These are phyloP conservation scores for Percopsis omiscomaycus DNA, from an alignment of 2,797 vertebrate species.

Conservation along the genomic window DNA sequence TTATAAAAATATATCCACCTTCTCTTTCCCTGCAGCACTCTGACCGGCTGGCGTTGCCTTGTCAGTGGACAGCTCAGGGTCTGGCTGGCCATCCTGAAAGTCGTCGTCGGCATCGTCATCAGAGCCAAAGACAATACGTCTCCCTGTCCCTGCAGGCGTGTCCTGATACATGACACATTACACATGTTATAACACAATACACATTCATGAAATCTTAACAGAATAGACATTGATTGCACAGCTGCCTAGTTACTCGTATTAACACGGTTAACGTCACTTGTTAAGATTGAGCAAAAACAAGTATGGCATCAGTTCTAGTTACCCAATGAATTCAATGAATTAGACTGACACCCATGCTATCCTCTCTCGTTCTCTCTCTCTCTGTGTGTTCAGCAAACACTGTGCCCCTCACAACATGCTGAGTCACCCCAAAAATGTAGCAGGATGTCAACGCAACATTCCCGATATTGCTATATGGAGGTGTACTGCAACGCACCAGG, in stretches of 20 bases:
- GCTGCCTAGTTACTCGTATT: no score
- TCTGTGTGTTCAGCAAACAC: no score
- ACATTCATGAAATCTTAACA: neutral
- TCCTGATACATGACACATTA: conserved; percentile 71
- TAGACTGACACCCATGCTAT: no score
- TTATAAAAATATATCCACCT: conserved; percentile 26
- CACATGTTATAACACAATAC: neutral
- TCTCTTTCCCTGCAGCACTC: conserved; percentile 32
- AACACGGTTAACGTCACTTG: no score
- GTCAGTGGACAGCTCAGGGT: conserved; percentile 28
- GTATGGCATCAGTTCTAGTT: no score
- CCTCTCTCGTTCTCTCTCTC: no score
- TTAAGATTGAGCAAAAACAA: no score
- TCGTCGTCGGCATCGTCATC: conserved; percentile 81
- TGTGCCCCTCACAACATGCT: no score
- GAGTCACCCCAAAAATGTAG: neutral
- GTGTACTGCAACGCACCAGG: conserved; percentile 74
- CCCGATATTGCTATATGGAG: conserved; percentile 3
- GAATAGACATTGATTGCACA: no score
- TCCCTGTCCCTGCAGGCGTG: conserved; percentile 65
- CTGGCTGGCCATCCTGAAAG: conserved; percentile 50
- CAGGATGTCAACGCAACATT: neutral
- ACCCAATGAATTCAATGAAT: no score
- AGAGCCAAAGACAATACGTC: conserved; percentile 87
- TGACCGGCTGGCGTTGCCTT: conserved; percentile 17